Base-by-base conservation (phyloP, 1,140 invertebrate genomes). In the Pantala flavescens region DNA sequence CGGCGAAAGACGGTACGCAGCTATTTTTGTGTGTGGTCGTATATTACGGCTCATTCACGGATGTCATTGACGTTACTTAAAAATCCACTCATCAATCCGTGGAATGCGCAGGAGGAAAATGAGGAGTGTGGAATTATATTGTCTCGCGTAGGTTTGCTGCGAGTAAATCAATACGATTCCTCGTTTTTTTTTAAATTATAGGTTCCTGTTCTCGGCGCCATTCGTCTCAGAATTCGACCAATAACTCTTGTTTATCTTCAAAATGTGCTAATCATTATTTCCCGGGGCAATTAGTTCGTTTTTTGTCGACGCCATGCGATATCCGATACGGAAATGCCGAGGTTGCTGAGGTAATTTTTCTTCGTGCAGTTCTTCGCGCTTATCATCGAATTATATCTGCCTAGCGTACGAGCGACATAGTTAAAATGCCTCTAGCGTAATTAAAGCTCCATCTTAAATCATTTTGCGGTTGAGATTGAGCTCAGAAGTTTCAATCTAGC, bases 31-130 rank as follows among this genome's bases (percentile, higher is more conserved):
- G 49, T 63, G 49, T 63, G 49, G 49, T 63, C 49, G 49, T 63
- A 63, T 63, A 63, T 63, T 63, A 63, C 49, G 49, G 49, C 49
- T 63, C 49, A 63, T 63, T 63, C 49, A 19, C 49, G 49, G 14
- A 63, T 63, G 49, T 63, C 49, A 63, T 63, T 63, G 49, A 21
- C 49, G 49, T 63, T 63, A 16, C n/a, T 63, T 63, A 63, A 63
- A 63, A 63, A 63, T 63, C 49, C 49, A 63, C 49, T 63, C 12
- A 63, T 63, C 49, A 63, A 63, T 63, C 49, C 12, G n/a, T 63
- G n/a, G 49, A 63, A 63, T 63, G 49, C n/a, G 49, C 49, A 63
- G 49, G 49, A 63, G n/a, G 49, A 12, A 21, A 63, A 16, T 21
- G n/a, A 63, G n/a, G 49, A 63, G 14, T 63, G 49, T 16, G 49